Percentiles rank a stretch among this genome's conserved stretches.
These are phyloP conservation scores for Apteryx mantelli DNA, from an alignment of 2,113 vertebrate species.

Conservation along the genomic window DNA sequence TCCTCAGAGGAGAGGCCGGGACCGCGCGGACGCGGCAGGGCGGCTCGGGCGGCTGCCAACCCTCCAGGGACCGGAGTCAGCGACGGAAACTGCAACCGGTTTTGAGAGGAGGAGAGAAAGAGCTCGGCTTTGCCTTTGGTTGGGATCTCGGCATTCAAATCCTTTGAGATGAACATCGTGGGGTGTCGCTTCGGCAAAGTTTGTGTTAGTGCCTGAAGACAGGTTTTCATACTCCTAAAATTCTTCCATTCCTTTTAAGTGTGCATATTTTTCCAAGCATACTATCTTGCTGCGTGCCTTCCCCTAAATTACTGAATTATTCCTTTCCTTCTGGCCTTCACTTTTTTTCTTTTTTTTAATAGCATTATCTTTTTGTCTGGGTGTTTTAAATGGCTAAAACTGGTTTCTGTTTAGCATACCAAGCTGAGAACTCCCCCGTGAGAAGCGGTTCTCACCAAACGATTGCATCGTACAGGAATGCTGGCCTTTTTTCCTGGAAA, in stretches of 20 bases:
- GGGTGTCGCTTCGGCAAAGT: background rate
- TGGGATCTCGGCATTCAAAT: too few relatives aligned
- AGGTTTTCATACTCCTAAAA: conserved; percentile 42
- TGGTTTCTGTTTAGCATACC: background rate
- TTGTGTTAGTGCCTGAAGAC: background rate
- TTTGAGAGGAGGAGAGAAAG: too few relatives aligned
- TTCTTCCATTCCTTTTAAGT: conserved; percentile 51
- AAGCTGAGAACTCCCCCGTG: background rate
- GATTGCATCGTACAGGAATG: background rate
- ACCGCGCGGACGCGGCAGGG: too few relatives aligned
- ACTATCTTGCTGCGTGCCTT: conserved; percentile 50
- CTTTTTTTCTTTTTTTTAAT: background rate
- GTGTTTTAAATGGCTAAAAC: conserved; percentile 1
- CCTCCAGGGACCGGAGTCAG: too few relatives aligned
- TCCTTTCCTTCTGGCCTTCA: conserved; percentile 33
- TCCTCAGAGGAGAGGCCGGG: too few relatives aligned
- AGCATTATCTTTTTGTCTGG: conserved; percentile 9
- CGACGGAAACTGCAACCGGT: too few relatives aligned
- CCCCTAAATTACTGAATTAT: conserved; percentile 46
- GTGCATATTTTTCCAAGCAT: conserved; percentile 42
- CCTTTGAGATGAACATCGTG: too few relatives aligned
- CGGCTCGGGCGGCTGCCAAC: too few relatives aligned
- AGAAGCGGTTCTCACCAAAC: background rate
- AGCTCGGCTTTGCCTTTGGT: too few relatives aligned
- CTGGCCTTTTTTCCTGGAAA: conserved; percentile 33